Conservation (phyloP, 2,888 invertebrate genomes). For the Athrips mouffetella region DNA sequence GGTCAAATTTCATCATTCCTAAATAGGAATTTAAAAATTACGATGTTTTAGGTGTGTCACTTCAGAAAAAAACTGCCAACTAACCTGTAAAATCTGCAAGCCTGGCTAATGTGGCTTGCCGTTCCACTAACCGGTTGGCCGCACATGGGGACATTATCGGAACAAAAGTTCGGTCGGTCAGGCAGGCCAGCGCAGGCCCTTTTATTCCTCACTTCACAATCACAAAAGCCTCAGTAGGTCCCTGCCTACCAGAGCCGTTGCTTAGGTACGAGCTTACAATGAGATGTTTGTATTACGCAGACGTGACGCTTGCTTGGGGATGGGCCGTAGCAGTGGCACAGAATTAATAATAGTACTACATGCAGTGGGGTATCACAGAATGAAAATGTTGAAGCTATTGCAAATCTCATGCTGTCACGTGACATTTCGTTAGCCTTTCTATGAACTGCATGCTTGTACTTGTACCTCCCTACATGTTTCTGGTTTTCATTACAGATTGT, state of each 20-base stretch:
- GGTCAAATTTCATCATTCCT: too few species aligned
- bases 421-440: too few species aligned
- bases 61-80: background rate
- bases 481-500: too few species aligned
- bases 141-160: constrained; percentile 42
- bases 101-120: too few species aligned
- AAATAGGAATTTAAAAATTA: too few species aligned
- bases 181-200: constrained; percentile 65
- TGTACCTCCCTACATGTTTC: too few species aligned
- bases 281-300: constrained; percentile 25
- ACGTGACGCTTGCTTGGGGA: background rate
- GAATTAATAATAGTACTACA: background rate
- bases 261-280: constrained; percentile 42
- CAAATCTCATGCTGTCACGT: too few species aligned
- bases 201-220: constrained; percentile 58
- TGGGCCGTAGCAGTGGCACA: background rate
- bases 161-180: too few species aligned
- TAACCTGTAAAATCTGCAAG: background rate
- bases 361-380: too few species aligned
- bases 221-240: constrained; percentile 62
- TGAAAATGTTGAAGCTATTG: too few species aligned
- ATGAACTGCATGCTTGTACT: too few species aligned
- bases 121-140: constrained; percentile 37
- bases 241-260: constrained; percentile 28
- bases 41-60: too few species aligned